A percentile compares a stretch with the other conserved stretches of the same genome.
Conservation (phyloP, 2,888 invertebrate genomes). For the Sinodicranocentrus sp. region DNA sequence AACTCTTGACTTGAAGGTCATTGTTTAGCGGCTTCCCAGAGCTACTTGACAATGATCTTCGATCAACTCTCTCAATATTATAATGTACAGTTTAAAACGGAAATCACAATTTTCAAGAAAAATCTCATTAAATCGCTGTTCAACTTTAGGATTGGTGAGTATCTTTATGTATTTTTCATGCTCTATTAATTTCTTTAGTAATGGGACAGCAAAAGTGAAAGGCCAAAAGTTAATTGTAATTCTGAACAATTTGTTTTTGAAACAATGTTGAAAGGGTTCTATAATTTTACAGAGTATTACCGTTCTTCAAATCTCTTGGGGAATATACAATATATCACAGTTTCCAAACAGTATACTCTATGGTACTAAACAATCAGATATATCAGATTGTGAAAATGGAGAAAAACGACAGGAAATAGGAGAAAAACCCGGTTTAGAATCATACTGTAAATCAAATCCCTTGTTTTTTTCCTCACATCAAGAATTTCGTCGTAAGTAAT, state of each 20-base stretch:
- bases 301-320: constrained; percentile 22
- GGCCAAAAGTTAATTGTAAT: background rate
- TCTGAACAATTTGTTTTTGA: background rate
- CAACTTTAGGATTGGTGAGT: constrained; percentile 56
- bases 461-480: background rate
- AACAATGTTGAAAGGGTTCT: background rate
- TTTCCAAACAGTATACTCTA: background rate
- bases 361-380: background rate
- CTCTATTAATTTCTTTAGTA: constrained; percentile 30
- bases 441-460: background rate
- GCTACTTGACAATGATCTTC: background rate
- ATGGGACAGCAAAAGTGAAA: constrained; percentile 10
- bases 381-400: no score
- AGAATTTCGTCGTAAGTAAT: constrained; percentile 31
- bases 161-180: background rate
- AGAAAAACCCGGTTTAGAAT: background rate
- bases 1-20: constrained; percentile 23
- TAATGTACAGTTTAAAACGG: constrained; percentile 25
- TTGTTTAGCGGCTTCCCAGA: background rate
- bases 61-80: background rate
- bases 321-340: background rate
- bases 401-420: background rate
- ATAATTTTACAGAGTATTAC: constrained; percentile 19
- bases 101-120: constrained; percentile 15
- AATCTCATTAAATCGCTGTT: constrained; percentile 13